Base-by-base conservation (phyloP, 1,140 invertebrate species). In the Samia ricini region DNA sequence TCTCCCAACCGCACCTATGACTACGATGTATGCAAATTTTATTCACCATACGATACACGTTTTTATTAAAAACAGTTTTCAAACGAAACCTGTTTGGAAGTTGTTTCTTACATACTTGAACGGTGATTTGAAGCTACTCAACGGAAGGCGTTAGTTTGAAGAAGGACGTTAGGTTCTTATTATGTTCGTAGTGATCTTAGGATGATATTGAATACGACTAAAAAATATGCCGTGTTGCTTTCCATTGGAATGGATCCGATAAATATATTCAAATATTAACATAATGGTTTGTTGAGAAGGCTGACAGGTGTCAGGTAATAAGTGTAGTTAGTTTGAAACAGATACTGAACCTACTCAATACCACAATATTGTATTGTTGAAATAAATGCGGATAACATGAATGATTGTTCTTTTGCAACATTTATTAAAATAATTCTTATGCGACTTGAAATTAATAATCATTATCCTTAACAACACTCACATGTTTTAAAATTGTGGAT, bases 11-110 rank as follows among this genome's bases (percentile, higher is more conserved):
- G 62, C 56, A 63, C 55, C 24, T 57, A 57, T 10, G 33, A 42
- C 24, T 57, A 5, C 56, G 65, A 67, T 72, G 65, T 76, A 77
- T 81, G 77, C 68, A 71, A 79, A 78, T 72, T 36, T 20, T 36
- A 18, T 59, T 18, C 52, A 42, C 33, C 33, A 42, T 42, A 42
- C n/a, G 10, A 15, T 42, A 42, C 33, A 42, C n/a, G 33, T 42
- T 42, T 29, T 42, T 42, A 42, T 42, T 42, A 15, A 42, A 42
- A 42, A 15, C n/a, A 42, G 33, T 42, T 42, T 29, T 42, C n/a
- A 42, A 42, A 0, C 33, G n/a, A 42, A 42, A 42, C 33, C 33
- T 42, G 33, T 42, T 42, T 42, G 10, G 33, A 42, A 42, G 33
- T 15, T 12, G 33, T 42, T 15, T 42, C 33, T 15, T 1, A 42